Evolutionary conservation across 2,888 invertebrate genomes (phyloP).

Genomic region (Leucozona laternaria): DNA sequence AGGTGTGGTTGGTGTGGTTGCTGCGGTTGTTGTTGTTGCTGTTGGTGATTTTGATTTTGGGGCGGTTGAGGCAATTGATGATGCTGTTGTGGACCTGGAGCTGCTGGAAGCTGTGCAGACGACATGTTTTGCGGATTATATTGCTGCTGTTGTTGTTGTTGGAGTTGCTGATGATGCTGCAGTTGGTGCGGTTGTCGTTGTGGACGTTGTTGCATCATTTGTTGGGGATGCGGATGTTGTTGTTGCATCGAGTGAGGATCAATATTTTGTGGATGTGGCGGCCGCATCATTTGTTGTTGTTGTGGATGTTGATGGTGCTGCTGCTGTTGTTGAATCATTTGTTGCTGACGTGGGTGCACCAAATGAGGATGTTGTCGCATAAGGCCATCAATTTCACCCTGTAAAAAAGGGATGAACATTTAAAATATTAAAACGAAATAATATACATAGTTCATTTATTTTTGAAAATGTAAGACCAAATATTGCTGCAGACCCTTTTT

Average conservation of each 20-base stretch:
- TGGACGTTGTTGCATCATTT: constrained; percentile 76
- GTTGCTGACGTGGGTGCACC: constrained; percentile 86
- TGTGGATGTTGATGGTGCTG: constrained; percentile 86
- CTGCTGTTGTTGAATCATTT: constrained; percentile 80
- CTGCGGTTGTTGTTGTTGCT: constrained; percentile 59
- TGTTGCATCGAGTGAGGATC: constrained; percentile 61
- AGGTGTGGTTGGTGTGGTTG: constrained; percentile 35
- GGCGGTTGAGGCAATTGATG: constrained; percentile 63
- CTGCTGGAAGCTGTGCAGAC: constrained; percentile 64
- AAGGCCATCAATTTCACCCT: constrained; percentile 91
- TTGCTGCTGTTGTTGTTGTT: constrained; percentile 56
- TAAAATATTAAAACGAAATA: background rate
- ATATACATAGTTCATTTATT: no score
- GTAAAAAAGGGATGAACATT: constrained; percentile 43
- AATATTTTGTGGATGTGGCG: constrained; percentile 44
- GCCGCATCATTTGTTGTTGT: constrained; percentile 72
- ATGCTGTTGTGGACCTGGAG: constrained; percentile 40
- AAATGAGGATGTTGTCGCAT: constrained; percentile 92
- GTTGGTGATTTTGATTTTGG: constrained; percentile 68
- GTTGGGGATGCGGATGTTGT: constrained; percentile 75
- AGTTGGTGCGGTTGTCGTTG: constrained; percentile 68
- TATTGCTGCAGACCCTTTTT: no score
- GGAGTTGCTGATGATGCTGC: constrained; percentile 74
- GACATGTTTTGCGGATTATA: constrained; percentile 56
- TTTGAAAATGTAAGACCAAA: no score